Percentiles rank a stretch among this genome's conserved stretches.
These are phyloP conservation scores for Proteles cristata DNA, from an alignment of 2,113 vertebrate genomes.

Conservation along the genomic window DNA sequence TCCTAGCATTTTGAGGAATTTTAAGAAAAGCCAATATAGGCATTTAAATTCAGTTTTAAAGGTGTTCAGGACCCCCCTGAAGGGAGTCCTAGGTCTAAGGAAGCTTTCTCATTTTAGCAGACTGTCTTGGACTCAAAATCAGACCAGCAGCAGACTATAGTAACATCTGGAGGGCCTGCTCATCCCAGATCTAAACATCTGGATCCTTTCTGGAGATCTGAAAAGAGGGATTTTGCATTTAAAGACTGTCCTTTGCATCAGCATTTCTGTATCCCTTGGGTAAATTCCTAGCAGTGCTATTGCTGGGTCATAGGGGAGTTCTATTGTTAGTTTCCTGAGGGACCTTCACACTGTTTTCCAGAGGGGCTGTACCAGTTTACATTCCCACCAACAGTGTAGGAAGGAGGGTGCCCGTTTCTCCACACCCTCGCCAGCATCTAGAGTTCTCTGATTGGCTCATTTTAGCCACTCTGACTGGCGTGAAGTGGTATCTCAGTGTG, in stretches of 20 bases:
- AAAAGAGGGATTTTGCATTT: not conserved
- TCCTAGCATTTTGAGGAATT: not conserved
- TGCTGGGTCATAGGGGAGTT: no score
- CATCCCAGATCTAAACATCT: not conserved
- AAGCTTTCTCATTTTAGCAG: not conserved
- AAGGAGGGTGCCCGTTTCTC: no score
- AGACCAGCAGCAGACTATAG: not conserved
- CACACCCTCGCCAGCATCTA: no score
- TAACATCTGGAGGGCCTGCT: not conserved
- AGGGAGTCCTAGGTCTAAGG: not conserved
- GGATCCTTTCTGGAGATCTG: not conserved
- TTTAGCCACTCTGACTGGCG: no score
- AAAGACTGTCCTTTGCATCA: not conserved
- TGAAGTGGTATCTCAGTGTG: no score
- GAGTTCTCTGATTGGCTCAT: no score
- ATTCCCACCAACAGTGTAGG: no score
- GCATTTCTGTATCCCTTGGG: no score
- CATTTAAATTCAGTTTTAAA: slow-evolving; percentile 41
- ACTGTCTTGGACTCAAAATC: not conserved
- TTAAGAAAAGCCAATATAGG: not conserved
- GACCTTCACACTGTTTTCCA: no score
- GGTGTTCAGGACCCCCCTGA: not conserved
- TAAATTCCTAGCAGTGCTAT: no score
- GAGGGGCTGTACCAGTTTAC: no score
- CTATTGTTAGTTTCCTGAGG: no score